Percentiles rank a stretch among this genome's conserved stretches.
These are phyloP conservation scores for Mythimna vitellina DNA, from an alignment of 2,888 invertebrate genomes.

Conservation along the genomic window DNA sequence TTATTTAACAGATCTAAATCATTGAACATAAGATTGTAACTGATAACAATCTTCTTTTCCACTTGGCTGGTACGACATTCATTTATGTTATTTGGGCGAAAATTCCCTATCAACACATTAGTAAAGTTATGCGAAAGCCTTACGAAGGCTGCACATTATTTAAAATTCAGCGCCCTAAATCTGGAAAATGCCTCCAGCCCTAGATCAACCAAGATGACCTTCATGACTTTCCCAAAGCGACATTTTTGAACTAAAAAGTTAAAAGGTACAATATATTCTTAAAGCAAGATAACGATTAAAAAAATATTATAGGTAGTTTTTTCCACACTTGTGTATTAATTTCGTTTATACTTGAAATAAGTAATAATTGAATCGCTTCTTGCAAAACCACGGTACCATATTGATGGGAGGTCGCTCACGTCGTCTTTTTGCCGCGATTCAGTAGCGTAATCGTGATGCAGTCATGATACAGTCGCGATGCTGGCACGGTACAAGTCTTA, in stretches of 20 bases:
- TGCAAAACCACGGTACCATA: slow-evolving; percentile 42
- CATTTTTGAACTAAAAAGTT: background rate
- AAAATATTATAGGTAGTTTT: background rate
- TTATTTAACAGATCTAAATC: background rate
- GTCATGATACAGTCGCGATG: background rate
- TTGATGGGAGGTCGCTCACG: background rate
- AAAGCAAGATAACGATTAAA: too few relatives aligned
- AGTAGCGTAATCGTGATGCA: background rate
- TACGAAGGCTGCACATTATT: slow-evolving; percentile 4
- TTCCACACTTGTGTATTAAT: background rate
- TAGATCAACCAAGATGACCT: background rate
- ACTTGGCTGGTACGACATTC: background rate
- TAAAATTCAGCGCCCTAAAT: background rate
- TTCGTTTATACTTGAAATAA: background rate
- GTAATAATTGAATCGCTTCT: slow-evolving; percentile 9
- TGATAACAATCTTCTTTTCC: background rate
- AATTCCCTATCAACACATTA: background rate
- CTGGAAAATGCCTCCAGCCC: background rate
- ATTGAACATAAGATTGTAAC: background rate
- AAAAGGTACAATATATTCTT: too few relatives aligned
- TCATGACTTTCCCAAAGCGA: background rate
- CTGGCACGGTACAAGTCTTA: background rate
- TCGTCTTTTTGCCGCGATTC: background rate
- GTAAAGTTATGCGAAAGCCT: background rate
- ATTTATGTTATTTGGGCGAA: background rate